Percentiles rank a stretch among this genome's conserved stretches.
Conservation (phyloP, 2,797 vertebrate species). For the Zalophus californianus region DNA sequence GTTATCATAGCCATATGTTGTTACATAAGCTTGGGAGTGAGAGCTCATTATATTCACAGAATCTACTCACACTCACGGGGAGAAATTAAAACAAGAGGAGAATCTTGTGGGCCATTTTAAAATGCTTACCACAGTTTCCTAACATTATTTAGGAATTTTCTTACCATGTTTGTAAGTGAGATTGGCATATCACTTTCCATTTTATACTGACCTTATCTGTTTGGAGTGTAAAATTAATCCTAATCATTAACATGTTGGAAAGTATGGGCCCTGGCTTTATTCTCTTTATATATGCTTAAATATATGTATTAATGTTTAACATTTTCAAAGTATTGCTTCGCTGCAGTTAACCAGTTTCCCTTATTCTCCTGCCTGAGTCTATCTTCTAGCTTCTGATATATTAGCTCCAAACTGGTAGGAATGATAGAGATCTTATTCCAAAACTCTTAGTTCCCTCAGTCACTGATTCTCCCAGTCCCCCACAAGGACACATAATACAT, state of each 20-base stretch:
- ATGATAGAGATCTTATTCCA: neutral
- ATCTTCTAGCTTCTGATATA: neutral
- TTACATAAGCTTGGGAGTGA: neutral
- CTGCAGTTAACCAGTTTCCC: neutral
- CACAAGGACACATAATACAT: neutral
- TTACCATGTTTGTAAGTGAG: neutral
- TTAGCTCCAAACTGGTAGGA: neutral
- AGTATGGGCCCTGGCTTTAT: neutral
- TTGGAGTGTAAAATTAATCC: neutral
- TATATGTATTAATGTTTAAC: neutral
- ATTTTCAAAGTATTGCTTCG: neutral
- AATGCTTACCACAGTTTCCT: neutral
- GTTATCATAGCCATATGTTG: neutral
- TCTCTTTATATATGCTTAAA: neutral
- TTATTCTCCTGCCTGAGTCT: neutral
- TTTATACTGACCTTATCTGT: neutral
- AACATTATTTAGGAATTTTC: neutral
- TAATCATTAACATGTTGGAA: neutral
- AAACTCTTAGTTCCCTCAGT: neutral
- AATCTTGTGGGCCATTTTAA: neutral
- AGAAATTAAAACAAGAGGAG: neutral
- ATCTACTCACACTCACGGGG: neutral
- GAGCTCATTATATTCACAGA: neutral
- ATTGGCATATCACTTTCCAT: neutral
- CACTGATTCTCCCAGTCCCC: neutral